These are phyloP conservation scores for Zalophus californianus DNA, from an alignment of 2,797 vertebrate species.

Conservation along the genomic window DNA sequence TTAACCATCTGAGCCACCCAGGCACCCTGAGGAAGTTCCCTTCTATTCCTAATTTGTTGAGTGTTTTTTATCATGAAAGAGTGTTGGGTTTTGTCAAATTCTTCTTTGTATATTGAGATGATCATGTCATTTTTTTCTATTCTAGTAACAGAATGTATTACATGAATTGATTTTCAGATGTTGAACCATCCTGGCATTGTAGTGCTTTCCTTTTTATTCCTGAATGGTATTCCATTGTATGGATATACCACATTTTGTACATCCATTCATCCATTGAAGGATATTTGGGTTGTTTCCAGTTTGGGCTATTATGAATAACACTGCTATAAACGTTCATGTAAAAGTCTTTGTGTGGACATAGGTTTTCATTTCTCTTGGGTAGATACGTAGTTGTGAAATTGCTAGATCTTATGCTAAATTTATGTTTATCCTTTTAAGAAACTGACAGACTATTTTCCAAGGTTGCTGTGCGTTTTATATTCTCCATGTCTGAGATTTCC, in stretches of 20 bases:
- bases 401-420: background rate
- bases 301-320: background rate
- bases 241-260: background rate
- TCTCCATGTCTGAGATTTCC: background rate
- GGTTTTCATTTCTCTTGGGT: background rate
- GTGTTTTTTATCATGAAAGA: background rate
- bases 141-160: background rate
- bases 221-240: background rate
- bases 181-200: background rate
- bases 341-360: background rate
- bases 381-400: background rate
- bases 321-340: background rate
- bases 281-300: background rate
- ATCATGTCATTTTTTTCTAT: background rate
- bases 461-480: background rate
- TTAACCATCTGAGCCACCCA: no score
- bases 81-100: background rate
- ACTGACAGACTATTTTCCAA: background rate
- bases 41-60: background rate
- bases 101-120: background rate
- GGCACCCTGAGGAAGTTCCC: background rate
- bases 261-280: background rate
- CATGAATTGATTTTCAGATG: background rate
- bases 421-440: background rate
- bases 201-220: background rate